A percentile compares a stretch with the other conserved stretches of the same genome.
These are phyloP conservation scores for Darwinula stevensoni DNA, from an alignment of 2,888 invertebrate species.

Conservation along the genomic window DNA sequence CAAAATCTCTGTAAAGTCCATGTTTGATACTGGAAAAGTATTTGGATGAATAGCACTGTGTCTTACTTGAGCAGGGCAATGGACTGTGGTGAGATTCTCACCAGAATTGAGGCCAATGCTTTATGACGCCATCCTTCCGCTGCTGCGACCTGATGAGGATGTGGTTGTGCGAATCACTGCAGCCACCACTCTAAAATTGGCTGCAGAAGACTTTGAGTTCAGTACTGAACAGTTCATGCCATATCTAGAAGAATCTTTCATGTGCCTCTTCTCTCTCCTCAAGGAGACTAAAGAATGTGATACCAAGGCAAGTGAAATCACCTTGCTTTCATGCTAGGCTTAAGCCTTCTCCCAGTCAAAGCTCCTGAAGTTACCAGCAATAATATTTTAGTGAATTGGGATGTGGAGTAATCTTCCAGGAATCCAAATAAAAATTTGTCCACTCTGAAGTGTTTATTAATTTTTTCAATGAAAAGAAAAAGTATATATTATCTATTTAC, in stretches of 20 bases:
- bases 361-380: no score
- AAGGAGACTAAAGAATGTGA: constrained; percentile 71
- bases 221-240: constrained; percentile 55
- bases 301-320: constrained; percentile 64
- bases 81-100: constrained; percentile 44
- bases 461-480: no score
- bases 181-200: constrained; percentile 46
- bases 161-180: constrained; percentile 41
- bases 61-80: constrained; percentile 15
- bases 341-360: no score
- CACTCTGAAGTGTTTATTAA: no score
- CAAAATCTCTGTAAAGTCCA: no score
- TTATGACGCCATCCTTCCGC: constrained; percentile 22
- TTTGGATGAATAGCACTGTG: no score
- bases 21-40: no score
- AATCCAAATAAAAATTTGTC: no score
- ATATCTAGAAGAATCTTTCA: constrained; percentile 44
- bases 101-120: constrained; percentile 43
- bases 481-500: no score
- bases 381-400: no score
- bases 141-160: not conserved
- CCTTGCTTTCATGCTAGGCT: no score
- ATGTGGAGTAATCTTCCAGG: no score
- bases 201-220: constrained; percentile 78
- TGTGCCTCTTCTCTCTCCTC: constrained; percentile 46